Evolutionary conservation across 2,113 vertebrate species (phyloP).

Genomic region (Pterocles gutturalis): DNA sequence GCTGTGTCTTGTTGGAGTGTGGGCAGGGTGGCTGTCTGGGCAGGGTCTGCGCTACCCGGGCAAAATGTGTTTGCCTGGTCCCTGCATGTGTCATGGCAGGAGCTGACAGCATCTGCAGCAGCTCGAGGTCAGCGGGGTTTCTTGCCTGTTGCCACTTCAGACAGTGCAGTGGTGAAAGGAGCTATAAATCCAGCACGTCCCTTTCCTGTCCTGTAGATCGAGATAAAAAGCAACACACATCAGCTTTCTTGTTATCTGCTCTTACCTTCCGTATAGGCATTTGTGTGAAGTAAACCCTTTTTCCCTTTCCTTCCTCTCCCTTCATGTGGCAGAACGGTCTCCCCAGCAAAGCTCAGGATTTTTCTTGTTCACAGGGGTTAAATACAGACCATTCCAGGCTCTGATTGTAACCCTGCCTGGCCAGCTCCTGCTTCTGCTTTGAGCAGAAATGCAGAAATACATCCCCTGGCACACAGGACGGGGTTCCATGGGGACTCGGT

Average conservation of each 20-base stretch:
- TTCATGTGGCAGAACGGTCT: neutral
- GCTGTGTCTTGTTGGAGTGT: neutral
- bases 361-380: accelerated
- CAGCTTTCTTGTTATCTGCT: constrained; percentile 42
- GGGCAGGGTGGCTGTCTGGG: neutral
- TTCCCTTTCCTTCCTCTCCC: constrained; percentile 27
- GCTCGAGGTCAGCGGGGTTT: neutral
- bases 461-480: neutral
- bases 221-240: constrained; percentile 44
- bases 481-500: accelerated
- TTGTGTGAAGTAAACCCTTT: constrained; percentile 21
- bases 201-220: constrained; percentile 53
- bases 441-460: neutral
- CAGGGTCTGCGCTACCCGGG: neutral
- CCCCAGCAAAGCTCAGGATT: neutral
- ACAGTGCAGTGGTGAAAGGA: neutral
- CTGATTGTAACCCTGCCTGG: neutral
- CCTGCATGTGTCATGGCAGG: neutral
- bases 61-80: accelerated
- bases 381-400: neutral
- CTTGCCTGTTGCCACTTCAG: constrained; percentile 9
- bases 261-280: neutral
- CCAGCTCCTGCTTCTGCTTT: neutral
- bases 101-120: neutral
- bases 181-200: constrained; percentile 19